phyloP scores from a whole-genome alignment of 2,113 vertebrate species.

The Eira barbara region DNA sequence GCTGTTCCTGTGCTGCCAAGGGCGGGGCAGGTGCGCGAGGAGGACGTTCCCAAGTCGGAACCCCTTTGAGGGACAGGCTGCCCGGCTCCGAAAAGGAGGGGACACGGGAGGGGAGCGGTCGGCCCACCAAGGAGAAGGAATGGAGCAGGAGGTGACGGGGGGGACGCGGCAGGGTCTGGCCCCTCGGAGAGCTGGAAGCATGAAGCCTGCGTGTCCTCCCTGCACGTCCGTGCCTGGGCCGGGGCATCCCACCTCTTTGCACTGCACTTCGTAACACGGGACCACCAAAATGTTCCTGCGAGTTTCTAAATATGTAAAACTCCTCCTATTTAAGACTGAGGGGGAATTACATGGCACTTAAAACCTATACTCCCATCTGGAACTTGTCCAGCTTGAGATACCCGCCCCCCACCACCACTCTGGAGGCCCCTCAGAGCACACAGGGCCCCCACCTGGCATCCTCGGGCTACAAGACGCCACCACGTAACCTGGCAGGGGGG shows the following conservation, averaged over 20 bases:
- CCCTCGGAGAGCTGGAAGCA: neutral
- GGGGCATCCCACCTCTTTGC: neutral
- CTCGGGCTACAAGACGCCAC: neutral
- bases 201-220: neutral
- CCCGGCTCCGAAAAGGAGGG: neutral
- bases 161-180: neutral
- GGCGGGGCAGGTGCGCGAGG: fast-evolving
- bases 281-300: neutral
- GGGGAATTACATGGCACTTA: too few species aligned
- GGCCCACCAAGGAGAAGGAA: neutral
- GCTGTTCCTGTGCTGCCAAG: neutral
- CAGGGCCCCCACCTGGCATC: neutral
- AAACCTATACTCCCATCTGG: neutral
- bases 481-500: neutral
- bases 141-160: neutral
- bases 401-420: too few species aligned
- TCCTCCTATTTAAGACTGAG: neutral
- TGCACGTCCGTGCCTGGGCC: neutral
- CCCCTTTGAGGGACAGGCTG: neutral
- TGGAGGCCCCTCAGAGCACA: neutral
- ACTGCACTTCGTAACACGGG: fast-evolving
- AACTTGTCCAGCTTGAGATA: neutral
- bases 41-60: neutral
- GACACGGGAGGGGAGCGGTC: neutral
- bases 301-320: neutral